A percentile compares a stretch with the other conserved stretches of the same genome.
Evolutionary conservation across 2,113 vertebrate species (phyloP).

Genomic region (Marmota monax): DNA sequence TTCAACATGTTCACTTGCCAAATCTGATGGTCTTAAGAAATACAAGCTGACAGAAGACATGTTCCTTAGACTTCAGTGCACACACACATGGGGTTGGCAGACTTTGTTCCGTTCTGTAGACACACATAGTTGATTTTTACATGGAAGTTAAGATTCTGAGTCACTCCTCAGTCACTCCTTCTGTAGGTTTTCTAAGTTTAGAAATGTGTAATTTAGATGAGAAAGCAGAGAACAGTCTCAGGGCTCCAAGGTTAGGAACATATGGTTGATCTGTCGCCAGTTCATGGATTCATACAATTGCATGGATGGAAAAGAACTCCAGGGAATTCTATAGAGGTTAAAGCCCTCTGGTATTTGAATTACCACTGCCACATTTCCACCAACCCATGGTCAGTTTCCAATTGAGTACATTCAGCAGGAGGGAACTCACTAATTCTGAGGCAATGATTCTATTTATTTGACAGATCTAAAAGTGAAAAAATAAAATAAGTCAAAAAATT

Average conservation of each 20-base stretch:
- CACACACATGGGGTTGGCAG: not conserved
- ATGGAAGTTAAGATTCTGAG: not conserved
- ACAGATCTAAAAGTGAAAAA: not conserved
- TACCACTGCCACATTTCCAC: not conserved
- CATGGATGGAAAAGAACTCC: not conserved
- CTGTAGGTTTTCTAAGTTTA: not conserved
- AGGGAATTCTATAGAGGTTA: not conserved
- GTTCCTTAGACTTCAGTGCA: not conserved
- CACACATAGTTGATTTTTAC: not conserved
- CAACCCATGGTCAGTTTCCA: too few relatives aligned
- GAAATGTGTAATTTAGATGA: not conserved
- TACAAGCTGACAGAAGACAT: not conserved
- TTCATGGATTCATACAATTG: not conserved
- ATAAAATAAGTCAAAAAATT: not conserved
- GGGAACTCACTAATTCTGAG: not conserved
- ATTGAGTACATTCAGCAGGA: not conserved
- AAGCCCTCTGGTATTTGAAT: not conserved
- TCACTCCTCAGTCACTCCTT: not conserved
- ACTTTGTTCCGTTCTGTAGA: not conserved
- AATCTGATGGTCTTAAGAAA: not conserved
- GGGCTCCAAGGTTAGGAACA: not conserved
- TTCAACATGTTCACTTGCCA: not conserved
- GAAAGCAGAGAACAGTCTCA: not conserved
- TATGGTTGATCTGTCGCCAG: not conserved
- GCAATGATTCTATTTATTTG: not conserved